These are phyloP conservation scores for Poecile atricapillus DNA, from an alignment of 2,113 vertebrate species.

Conservation along the genomic window DNA sequence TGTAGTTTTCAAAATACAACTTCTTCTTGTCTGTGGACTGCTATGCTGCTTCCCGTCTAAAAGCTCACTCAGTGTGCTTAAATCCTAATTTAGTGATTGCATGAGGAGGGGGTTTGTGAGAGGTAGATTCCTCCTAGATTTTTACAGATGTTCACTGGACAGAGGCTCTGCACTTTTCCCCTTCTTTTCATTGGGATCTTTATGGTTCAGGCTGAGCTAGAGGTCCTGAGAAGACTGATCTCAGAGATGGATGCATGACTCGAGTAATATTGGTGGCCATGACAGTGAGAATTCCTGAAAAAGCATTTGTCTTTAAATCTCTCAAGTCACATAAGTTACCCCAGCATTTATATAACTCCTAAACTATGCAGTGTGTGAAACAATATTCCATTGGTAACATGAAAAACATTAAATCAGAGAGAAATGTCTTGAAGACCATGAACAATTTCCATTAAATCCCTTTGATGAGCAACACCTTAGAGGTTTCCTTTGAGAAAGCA, in stretches of 20 bases:
- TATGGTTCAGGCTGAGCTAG: neutral
- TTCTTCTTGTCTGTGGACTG: neutral
- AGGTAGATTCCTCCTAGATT: neutral
- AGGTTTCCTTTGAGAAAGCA: neutral
- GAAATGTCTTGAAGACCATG: rapidly evolving
- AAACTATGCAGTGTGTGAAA: neutral
- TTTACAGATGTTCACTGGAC: neutral
- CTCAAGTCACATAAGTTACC: neutral
- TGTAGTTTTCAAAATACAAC: neutral
- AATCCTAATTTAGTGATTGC: neutral
- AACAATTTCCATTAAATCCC: neutral
- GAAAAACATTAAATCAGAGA: neutral
- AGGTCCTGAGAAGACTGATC: neutral
- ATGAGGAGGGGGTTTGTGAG: neutral
- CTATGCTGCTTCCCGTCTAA: neutral
- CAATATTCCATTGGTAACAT: neutral
- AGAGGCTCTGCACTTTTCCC: neutral
- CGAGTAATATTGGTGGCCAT: neutral
- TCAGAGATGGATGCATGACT: rapidly evolving
- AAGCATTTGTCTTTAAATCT: neutral
- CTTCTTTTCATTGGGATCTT: neutral
- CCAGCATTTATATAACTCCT: neutral
- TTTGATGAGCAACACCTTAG: neutral
- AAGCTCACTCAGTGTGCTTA: neutral
- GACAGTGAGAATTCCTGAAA: neutral